Evolutionary conservation across 2,888 invertebrate species (phyloP).

Genomic region (Nudaria mundana): DNA sequence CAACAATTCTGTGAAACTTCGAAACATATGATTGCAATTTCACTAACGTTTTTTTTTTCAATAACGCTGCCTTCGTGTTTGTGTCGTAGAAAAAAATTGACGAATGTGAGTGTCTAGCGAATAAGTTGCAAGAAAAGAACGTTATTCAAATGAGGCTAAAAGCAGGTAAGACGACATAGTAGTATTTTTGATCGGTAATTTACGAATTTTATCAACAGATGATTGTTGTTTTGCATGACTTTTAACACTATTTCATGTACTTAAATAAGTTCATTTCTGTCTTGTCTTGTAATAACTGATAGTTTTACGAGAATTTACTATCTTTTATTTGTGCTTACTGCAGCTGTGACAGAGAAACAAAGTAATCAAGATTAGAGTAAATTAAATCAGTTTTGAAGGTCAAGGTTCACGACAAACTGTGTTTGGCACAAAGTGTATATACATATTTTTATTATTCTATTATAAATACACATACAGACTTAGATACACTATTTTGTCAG

Average conservation of each 20-base stretch:
- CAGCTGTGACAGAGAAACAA: too few species aligned
- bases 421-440: too few species aligned
- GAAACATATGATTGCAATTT: slow-evolving; percentile 28
- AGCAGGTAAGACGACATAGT: slow-evolving; percentile 36
- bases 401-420: too few species aligned
- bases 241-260: background rate
- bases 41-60: slow-evolving; percentile 13
- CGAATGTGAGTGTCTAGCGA: slow-evolving; percentile 6
- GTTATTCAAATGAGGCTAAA: slow-evolving; percentile 46
- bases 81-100: slow-evolving; percentile 13
- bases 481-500: too few species aligned
- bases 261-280: too few species aligned
- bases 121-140: slow-evolving; percentile 27
- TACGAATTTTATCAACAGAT: slow-evolving; percentile 9
- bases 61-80: slow-evolving; percentile 18
- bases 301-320: too few species aligned
- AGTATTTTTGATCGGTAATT: background rate
- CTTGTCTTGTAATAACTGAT: too few species aligned
- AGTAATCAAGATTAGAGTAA: too few species aligned
- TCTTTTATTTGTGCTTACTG: too few species aligned
- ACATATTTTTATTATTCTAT: too few species aligned
- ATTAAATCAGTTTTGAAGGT: too few species aligned
- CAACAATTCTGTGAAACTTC: slow-evolving; percentile 23
- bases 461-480: too few species aligned
- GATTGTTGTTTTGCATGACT: slow-evolving; percentile 5